Base-by-base conservation (phyloP, 2,113 vertebrate genomes). In the Phrynosoma platyrhinos region DNA sequence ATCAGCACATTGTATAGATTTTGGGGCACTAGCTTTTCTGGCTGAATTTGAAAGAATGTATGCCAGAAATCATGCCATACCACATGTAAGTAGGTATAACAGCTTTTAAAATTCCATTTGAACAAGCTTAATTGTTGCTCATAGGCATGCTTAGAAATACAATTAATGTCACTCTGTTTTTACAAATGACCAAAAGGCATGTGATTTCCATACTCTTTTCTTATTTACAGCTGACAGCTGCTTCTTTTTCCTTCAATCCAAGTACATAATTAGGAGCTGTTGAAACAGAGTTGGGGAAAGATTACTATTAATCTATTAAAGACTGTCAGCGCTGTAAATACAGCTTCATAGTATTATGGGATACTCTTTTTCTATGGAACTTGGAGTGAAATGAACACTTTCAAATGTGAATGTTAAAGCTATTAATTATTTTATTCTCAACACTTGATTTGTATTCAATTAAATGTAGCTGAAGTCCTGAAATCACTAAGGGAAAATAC, bases 131-230 rank as follows among this genome's bases (percentile, higher is more conserved):
- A 88, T 76, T 90, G 32, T 84, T 79, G 71, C 2, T 52, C 79
- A 25, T 8, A 90, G 14, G 3, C 47, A 40, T 87, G 30, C 47
- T 90, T 83, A 90, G 76, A 83, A 79, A 91, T 82, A 3, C 72
- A 85, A 81, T 23, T 66, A 0, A 27, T 62, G 58, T 62, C 58
- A 62, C 58, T 62, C 58, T 62, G 58, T 62, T 62, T 62, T 62
- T 62, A 62, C 58, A 62, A 62, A 62, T 62, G 58, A 62, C 58
- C 58, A 62, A 62, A 62, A 62, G 58, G 58, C 58, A 62, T 62
- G 58, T 62, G 58, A 72, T 88, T 75, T 58, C 82, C 40, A 81
- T 1, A 40, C 47, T 7, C 84, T 40, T 90, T 84, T 58, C 10
- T 82, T 79, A 74, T 25, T 58, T 40, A 82, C 4, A 72, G 12